Evolutionary conservation across 2,888 invertebrate species (phyloP), one percentile per base, ranked within the genome.

Genomic region (Cataglyphis rosenhaueri): DNA sequence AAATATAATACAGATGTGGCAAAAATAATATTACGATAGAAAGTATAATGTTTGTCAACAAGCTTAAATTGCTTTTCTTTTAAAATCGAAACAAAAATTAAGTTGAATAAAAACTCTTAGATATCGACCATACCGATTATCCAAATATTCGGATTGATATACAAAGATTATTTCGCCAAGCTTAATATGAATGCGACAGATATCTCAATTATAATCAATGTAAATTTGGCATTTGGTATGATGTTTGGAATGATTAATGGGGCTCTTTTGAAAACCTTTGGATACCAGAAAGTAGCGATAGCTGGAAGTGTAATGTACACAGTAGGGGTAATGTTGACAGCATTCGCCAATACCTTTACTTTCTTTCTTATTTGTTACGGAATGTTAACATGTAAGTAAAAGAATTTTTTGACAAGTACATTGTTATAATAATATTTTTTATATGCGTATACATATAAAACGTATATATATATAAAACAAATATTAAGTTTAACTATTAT

Each of bases 181-280:
- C 94, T 96, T 1, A 95, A 95, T 6, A 94, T 97, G 81, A 95
- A 96, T 18, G 96, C 96, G 0, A 96, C 96, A 0, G 96, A 97
- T 91, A 95, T 96, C 8, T 95, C 96, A 2, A 94, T 96, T 32
- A 96, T 97, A 64, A 96, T 97, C 75, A 96, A 96, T 88, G 94
- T 96, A 21, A 97, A 97, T 92, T 96, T 96, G 88, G 96, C 97
- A 29, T 96, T 96, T 88, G 96, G 97, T 10, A 96, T 97, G 96
- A 93, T 96, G 21, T 92, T 96, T 41, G 97, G 97, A 0, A 95
- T 97, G 82, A 95, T 96, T 82, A 96, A 96, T 85, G 97, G 97
- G 0, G 96, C 96, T 0, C 92, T 97, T 10, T 92, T 97, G 9
- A 95, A 95, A 82, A 94, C 94, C 35, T 97, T 95, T 88, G 96